Conservation (phyloP, 2,797 vertebrate genomes). For the Onychomys arenicola region DNA sequence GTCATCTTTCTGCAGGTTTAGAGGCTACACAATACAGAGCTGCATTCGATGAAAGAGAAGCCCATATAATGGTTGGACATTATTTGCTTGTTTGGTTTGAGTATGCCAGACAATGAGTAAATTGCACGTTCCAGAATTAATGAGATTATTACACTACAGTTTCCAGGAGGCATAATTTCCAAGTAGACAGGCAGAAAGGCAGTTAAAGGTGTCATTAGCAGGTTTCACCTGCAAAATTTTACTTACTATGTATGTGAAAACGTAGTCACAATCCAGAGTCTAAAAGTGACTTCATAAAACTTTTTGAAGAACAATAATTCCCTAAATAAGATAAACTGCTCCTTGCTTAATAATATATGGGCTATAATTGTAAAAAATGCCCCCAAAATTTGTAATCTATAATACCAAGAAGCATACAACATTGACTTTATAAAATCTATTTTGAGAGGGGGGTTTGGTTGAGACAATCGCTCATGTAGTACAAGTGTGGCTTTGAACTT, state of each 20-base stretch:
- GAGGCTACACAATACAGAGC: neutral
- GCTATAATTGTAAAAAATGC: neutral
- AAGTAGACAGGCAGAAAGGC: constrained; percentile 3
- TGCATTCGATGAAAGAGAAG: constrained; percentile 13
- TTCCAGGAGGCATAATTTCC: constrained; percentile 49
- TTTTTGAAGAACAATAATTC: neutral
- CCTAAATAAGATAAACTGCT: neutral
- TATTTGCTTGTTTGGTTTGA: constrained; percentile 41
- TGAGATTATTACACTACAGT: constrained; percentile 44
- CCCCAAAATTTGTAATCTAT: neutral
- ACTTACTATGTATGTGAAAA: constrained; percentile 29
- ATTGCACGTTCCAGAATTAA: constrained; percentile 60
- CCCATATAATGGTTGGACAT: constrained; percentile 6
- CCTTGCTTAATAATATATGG: constrained; percentile 25
- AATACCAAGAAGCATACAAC: neutral
- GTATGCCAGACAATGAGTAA: constrained; percentile 30
- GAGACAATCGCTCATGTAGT: neutral
- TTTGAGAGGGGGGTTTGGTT: neutral
- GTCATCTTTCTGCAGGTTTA: constrained; percentile 29
- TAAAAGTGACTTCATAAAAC: constrained; percentile 34
- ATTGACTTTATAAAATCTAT: neutral
- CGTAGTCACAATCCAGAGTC: constrained; percentile 36
- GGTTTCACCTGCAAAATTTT: constrained; percentile 37
- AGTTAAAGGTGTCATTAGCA: constrained; percentile 35
- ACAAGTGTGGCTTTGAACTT: neutral